A percentile compares a stretch with the other conserved stretches of the same genome.
These are phyloP conservation scores for Synaphobranchus kaupii DNA, from an alignment of 2,797 vertebrate genomes.

Conservation along the genomic window DNA sequence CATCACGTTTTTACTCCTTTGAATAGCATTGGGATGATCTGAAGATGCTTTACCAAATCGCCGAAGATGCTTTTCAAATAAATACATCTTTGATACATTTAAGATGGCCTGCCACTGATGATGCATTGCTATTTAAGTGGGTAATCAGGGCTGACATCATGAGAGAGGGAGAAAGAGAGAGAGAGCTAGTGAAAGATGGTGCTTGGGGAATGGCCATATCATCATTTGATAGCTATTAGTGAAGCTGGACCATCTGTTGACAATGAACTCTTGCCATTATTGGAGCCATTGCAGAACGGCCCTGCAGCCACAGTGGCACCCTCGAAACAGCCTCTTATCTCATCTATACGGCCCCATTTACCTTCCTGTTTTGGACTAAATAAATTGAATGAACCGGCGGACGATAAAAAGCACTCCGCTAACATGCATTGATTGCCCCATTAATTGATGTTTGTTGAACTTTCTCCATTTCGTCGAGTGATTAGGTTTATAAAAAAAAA, in stretches of 20 bases:
- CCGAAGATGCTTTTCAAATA: neutral
- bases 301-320: slow-evolving; percentile 30
- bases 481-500: slow-evolving; percentile 73
- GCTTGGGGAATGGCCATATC: slow-evolving; percentile 49
- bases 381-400: slow-evolving; percentile 81
- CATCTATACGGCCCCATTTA: slow-evolving; percentile 14
- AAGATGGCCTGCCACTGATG: slow-evolving; percentile 35
- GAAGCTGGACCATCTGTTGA: slow-evolving; percentile 48
- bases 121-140: slow-evolving; percentile 38
- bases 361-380: slow-evolving; percentile 75
- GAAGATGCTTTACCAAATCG: neutral
- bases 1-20: neutral
- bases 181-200: slow-evolving; percentile 48
- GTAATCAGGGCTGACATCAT: slow-evolving; percentile 46
- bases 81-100: slow-evolving; percentile 23
- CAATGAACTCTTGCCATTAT: slow-evolving; percentile 48
- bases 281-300: slow-evolving; percentile 38
- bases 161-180: slow-evolving; percentile 37
- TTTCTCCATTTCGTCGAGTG: slow-evolving; percentile 85
- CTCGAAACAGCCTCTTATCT: slow-evolving; percentile 6
- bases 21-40: neutral
- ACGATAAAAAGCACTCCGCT: slow-evolving; percentile 80
- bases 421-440: slow-evolving; percentile 82
- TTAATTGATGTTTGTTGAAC: slow-evolving; percentile 89
- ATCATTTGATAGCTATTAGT: slow-evolving; percentile 57